Evolutionary conservation across 2,888 invertebrate genomes (phyloP).

Genomic region (Uloborus plumipes): DNA sequence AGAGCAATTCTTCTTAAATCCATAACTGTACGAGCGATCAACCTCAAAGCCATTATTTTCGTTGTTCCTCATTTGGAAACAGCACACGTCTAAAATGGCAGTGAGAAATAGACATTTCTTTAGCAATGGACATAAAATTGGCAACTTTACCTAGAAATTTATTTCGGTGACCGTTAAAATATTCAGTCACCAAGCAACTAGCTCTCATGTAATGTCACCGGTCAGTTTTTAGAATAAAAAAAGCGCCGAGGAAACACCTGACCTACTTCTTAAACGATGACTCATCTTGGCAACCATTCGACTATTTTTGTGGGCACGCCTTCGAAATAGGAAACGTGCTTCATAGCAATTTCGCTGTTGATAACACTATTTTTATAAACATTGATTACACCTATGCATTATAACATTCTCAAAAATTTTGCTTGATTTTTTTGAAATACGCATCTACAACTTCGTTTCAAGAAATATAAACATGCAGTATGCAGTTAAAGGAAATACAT

Average conservation of each 20-base stretch:
- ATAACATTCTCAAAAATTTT: no score
- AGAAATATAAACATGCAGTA: no score
- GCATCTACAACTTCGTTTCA: no score
- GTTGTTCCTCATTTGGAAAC: background rate
- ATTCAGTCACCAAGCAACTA: slow-evolving; percentile 55
- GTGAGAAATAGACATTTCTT: no score
- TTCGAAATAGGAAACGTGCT: slow-evolving; percentile 26
- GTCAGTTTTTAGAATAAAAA: slow-evolving; percentile 42
- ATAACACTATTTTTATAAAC: no score
- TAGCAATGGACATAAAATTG: slow-evolving; percentile 28
- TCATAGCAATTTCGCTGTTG: slow-evolving; percentile 3
- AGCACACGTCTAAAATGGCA: no score
- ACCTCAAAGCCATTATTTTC: background rate
- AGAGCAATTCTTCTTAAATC: no score
- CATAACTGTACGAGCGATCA: no score
- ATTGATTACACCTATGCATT: no score
- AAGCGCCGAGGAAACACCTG: slow-evolving; percentile 34
- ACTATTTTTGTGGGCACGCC: slow-evolving; percentile 54
- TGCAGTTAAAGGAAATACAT: no score
- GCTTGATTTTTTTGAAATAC: no score
- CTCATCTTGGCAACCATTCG: slow-evolving; percentile 42
- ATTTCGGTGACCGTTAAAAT: slow-evolving; percentile 45
- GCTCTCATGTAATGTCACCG: slow-evolving; percentile 15
- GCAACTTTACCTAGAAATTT: slow-evolving; percentile 21
- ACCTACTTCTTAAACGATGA: slow-evolving; percentile 53